Conservation (phyloP, 2,113 vertebrate species). For the Anas platyrhynchos region DNA sequence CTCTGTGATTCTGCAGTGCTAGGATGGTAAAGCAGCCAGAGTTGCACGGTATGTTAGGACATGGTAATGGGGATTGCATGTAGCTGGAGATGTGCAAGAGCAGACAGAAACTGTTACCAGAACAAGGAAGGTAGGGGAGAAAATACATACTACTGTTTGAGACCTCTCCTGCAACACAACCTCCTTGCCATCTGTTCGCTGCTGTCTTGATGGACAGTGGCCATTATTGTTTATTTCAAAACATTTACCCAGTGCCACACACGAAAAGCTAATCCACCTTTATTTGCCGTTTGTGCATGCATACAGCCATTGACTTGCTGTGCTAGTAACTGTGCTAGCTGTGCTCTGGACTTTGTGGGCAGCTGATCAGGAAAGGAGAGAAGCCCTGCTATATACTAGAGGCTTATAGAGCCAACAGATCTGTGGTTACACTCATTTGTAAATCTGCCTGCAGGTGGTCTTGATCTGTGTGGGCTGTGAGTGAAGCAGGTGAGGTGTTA, state of each 20-base stretch:
- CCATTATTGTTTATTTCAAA: background rate
- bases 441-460: background rate
- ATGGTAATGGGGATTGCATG: rapidly evolving
- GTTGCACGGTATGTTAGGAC: background rate
- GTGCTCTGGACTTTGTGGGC: background rate
- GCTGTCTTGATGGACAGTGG: background rate
- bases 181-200: conserved; percentile 31
- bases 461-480: background rate
- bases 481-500: background rate
- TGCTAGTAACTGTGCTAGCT: background rate
- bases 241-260: background rate
- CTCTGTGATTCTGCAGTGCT: background rate
- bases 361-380: background rate
- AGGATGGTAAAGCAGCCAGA: background rate
- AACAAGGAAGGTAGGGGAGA: background rate
- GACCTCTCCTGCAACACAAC: background rate
- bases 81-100: background rate
- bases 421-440: background rate
- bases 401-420: background rate
- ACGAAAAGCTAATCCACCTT: background rate
- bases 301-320: background rate
- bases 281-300: background rate
- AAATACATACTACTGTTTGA: background rate
- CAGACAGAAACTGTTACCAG: background rate
- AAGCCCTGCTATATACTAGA: background rate